These are phyloP conservation scores for Nerophis ophidion DNA, from an alignment of 2,113 vertebrate genomes.

Conservation along the genomic window DNA sequence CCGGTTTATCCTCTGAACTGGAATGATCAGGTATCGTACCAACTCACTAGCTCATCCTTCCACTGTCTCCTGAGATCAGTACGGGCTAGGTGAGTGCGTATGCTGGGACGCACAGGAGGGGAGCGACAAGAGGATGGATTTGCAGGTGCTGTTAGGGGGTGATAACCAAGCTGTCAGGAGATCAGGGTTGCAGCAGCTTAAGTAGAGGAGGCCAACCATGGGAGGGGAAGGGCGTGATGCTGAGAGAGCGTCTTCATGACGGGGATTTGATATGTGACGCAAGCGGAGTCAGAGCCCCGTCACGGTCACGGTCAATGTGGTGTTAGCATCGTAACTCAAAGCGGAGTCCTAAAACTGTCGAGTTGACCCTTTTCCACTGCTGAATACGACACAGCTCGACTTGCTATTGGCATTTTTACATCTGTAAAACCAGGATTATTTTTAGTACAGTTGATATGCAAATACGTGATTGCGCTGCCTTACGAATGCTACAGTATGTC, in stretches of 20 bases:
- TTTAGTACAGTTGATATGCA: too few relatives aligned
- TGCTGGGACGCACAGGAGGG: slow-evolving; percentile 1
- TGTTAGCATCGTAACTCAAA: slow-evolving; percentile 2
- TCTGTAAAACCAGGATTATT: not conserved
- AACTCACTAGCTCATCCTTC: slow-evolving; percentile 40
- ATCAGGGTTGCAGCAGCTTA: slow-evolving; percentile 24
- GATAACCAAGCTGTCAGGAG: slow-evolving; percentile 30
- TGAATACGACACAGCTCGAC: not conserved
- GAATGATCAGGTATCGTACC: slow-evolving; percentile 15
- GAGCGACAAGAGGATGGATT: not conserved
- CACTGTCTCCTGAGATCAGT: slow-evolving; percentile 23
- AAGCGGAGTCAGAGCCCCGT: slow-evolving; percentile 7
- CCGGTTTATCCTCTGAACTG: slow-evolving; percentile 8
- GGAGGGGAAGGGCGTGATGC: slow-evolving; percentile 15
- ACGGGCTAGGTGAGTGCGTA: not conserved
- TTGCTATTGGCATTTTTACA: slow-evolving; percentile 6
- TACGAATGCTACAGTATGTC: too few relatives aligned
- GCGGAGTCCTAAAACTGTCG: not conserved
- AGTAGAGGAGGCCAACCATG: not conserved
- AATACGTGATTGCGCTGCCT: too few relatives aligned
- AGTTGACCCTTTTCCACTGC: not conserved
- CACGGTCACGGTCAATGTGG: slow-evolving; percentile 27
- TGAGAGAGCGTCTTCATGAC: slow-evolving; percentile 34
- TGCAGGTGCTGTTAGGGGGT: slow-evolving; percentile 9
- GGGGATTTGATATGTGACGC: not conserved